Percentiles rank a stretch among this genome's conserved stretches.
phyloP scores from a whole-genome alignment of 2,113 vertebrate species.

The Tachysurus vachellii region DNA sequence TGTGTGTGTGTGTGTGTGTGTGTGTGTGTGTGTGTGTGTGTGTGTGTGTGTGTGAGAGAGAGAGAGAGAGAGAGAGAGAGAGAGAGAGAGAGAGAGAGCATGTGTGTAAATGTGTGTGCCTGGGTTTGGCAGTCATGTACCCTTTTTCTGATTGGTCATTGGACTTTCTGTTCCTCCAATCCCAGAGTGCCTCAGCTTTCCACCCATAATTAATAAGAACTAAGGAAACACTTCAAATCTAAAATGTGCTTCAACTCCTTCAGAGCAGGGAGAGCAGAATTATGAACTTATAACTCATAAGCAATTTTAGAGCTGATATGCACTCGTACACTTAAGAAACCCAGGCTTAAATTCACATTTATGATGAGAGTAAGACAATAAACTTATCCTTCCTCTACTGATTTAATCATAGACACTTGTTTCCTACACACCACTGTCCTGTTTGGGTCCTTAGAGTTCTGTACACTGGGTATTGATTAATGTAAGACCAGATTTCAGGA shows the following conservation, averaged over 20 bases:
- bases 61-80: background rate
- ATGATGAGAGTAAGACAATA: background rate
- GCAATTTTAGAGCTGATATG: background rate
- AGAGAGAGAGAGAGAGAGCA: background rate
- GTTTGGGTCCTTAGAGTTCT: background rate
- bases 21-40: background rate
- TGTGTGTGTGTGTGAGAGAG: conserved; percentile 6
- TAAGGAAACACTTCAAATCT: conserved; percentile 30
- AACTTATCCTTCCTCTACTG: background rate
- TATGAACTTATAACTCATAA: background rate
- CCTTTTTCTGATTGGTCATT: conserved; percentile 41
- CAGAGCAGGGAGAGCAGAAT: background rate
- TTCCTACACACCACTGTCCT: background rate
- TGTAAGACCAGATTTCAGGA: background rate
- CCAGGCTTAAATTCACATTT: background rate
- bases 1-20: conserved; percentile 3
- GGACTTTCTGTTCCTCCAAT: conserved; percentile 45
- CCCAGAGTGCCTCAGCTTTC: conserved; percentile 24
- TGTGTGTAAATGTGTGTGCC: background rate
- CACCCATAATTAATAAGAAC: conserved; percentile 37
- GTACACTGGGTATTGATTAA: background rate
- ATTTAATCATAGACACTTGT: background rate
- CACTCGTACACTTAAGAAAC: background rate
- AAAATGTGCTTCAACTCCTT: background rate
- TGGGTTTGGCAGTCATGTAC: conserved; percentile 32